Evolutionary conservation across 2,797 vertebrate genomes (phyloP).

Genomic region (Notoglanidium macrostoma): DNA sequence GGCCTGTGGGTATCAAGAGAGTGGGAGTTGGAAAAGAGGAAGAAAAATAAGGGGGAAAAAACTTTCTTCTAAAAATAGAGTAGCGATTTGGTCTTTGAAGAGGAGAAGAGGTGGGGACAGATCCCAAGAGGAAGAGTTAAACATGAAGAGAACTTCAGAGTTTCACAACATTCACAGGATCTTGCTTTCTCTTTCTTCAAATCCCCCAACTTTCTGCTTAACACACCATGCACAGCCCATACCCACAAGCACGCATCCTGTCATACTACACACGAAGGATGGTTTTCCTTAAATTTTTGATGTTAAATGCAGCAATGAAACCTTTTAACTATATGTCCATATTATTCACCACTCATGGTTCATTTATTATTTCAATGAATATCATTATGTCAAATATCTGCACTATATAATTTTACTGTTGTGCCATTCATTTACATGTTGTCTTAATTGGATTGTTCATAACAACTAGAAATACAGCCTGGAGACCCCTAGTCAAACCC

Average conservation of each 20-base stretch:
- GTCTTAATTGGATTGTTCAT: not conserved
- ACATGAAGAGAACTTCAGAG: constrained; percentile 46
- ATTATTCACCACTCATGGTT: not conserved
- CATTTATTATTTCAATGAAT: not conserved
- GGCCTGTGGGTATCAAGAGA: constrained; percentile 52
- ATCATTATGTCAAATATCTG: not conserved
- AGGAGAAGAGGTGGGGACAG: constrained; percentile 28
- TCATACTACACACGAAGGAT: not conserved
- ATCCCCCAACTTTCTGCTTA: not conserved
- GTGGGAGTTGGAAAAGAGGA: constrained; percentile 37
- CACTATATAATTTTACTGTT: not conserved
- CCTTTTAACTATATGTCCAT: not conserved
- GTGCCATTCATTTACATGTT: not conserved
- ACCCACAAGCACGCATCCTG: constrained; percentile 2
- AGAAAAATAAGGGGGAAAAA: constrained; percentile 42
- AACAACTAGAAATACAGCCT: not conserved
- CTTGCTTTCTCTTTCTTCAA: constrained; percentile 33
- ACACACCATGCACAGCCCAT: constrained; percentile 3
- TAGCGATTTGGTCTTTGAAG: constrained; percentile 54
- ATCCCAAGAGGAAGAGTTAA: constrained; percentile 53
- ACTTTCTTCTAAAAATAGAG: constrained; percentile 47
- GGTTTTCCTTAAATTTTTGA: not conserved
- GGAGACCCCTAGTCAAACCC: not conserved
- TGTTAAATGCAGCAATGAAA: not conserved
- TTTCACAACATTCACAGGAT: constrained; percentile 48